Base-by-base conservation (phyloP, 1,140 invertebrate species). In the Paralvinella palmiformis region DNA sequence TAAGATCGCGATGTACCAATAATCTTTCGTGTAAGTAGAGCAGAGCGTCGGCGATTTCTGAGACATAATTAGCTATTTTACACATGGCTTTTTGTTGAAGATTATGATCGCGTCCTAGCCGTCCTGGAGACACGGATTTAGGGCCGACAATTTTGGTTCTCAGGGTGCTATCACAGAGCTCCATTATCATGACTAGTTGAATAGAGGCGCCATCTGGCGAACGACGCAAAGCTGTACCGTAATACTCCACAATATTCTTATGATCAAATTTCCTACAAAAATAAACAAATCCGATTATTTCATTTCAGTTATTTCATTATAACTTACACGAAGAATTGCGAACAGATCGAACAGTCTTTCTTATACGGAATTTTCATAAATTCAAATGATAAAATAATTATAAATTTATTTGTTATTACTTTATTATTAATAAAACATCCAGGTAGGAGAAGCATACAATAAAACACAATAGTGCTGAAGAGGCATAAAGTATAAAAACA, bases 1-100 rank as follows among this genome's bases (percentile, higher is more conserved):
- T 78, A 17, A 78, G 61, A 44, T 78, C 76, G 27, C 76, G 57
- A 45, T 78, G 76, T 3, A 77, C 72, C 33, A 76, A 66, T 44
- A 67, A 64, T 52, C 72, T 74, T 0, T 64, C 29, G 56, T 78
- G 76, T 0, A 78, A 65, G 50, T 72, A 78, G 1, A 63, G 48
- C 5, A 78, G 32, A 1, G 70, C 76, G 29, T 64, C 50, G 29
- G 69, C 10, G n/a, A 41, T 41, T n/a, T 41, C 10, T 41, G 10
- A 13, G 37, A 41, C 37, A 41, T 41, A 41, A 13, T 41, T 41
- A n/a, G 37, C 37, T 10, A 41, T n/a, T 41, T 10, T 41, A 10
- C n/a, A 13, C 37, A 41, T n/a, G n/a, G 37, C 10, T n/a, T n/a
- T 41, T 41, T n/a, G 37, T 13, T n/a, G 37, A n/a, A 41, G 10